Evolutionary conservation across 2,888 invertebrate species (phyloP).

Genomic region (Aleiodes testaceus): DNA sequence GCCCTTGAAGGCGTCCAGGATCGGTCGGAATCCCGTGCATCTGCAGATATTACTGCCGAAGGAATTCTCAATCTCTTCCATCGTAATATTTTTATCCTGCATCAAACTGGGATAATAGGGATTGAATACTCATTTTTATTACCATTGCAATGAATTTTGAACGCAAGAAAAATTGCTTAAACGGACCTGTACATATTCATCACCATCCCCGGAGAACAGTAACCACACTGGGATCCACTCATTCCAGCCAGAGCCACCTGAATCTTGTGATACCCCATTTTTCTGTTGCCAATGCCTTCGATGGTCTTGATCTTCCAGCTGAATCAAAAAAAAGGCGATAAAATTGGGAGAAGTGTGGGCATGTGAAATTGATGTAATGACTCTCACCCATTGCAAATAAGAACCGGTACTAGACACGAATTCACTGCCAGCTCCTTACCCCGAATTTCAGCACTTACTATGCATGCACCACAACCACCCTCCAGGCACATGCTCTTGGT

Average conservation of each 20-base stretch:
- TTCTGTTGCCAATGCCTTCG: slow-evolving; percentile 82
- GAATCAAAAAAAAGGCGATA: neutral
- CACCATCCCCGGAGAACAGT: slow-evolving; percentile 84
- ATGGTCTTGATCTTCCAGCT: slow-evolving; percentile 81
- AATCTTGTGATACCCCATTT: slow-evolving; percentile 80
- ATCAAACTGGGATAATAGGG: slow-evolving; percentile 54
- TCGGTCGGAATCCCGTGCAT: slow-evolving; percentile 86
- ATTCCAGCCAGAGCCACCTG: slow-evolving; percentile 61
- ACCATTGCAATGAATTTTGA: neutral
- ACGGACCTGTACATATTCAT: slow-evolving; percentile 83
- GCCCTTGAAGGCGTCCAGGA: slow-evolving; percentile 86
- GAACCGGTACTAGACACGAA: slow-evolving; percentile 65
- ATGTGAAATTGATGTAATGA: neutral
- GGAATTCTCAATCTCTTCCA: slow-evolving; percentile 80
- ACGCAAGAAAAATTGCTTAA: neutral
- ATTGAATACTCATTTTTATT: neutral
- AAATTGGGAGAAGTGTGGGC: neutral
- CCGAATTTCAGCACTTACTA: slow-evolving; percentile 65
- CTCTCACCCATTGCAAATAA: slow-evolving; percentile 47
- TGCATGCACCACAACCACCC: slow-evolving; percentile 83
- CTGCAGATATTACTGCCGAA: slow-evolving; percentile 83
- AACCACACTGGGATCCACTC: slow-evolving; percentile 64
- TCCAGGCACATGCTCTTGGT: slow-evolving; percentile 84
- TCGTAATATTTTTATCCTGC: slow-evolving; percentile 75
- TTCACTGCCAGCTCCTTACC: slow-evolving; percentile 65